These are phyloP conservation scores for Atethmia centrago DNA, from an alignment of 2,888 invertebrate genomes.

Conservation along the genomic window DNA sequence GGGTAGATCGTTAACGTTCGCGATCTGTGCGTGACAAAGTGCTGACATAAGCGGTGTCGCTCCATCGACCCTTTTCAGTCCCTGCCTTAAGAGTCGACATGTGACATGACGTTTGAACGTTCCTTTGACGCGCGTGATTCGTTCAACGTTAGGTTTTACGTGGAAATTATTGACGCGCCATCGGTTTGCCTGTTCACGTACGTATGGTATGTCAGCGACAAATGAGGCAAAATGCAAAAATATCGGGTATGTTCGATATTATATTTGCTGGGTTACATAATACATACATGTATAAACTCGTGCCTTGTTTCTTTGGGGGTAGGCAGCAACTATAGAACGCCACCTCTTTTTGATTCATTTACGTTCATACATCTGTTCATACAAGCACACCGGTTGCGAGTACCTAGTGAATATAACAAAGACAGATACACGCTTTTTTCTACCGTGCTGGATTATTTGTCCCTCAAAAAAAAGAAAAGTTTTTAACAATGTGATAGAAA, in stretches of 20 bases:
- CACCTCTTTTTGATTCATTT: not conserved
- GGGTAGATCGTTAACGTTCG: slow-evolving; percentile 75
- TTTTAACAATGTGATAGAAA: not conserved
- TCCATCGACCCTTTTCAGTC: slow-evolving; percentile 78
- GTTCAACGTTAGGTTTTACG: slow-evolving; percentile 52
- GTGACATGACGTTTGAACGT: slow-evolving; percentile 57
- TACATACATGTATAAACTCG: not conserved
- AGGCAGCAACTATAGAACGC: not conserved
- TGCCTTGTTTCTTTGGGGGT: not conserved
- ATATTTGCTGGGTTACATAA: not conserved
- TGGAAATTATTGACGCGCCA: slow-evolving; percentile 42
- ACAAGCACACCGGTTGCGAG: not conserved
- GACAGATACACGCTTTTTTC: not conserved
- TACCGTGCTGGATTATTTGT: too few species aligned
- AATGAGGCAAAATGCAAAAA: not conserved
- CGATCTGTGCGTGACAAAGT: slow-evolving; percentile 78
- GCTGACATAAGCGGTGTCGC: slow-evolving; percentile 79
- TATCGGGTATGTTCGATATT: not conserved
- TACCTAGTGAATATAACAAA: not conserved
- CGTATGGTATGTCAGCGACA: slow-evolving; percentile 1
- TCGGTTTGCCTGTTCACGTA: slow-evolving; percentile 20
- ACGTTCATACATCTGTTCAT: not conserved
- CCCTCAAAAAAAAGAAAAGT: too few species aligned
- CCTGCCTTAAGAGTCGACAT: slow-evolving; percentile 57
- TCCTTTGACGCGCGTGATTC: slow-evolving; percentile 54